A percentile compares a stretch with the other conserved stretches of the same genome.
Conservation (phyloP, 2,888 invertebrate species). For the Microdon myrmicae region DNA sequence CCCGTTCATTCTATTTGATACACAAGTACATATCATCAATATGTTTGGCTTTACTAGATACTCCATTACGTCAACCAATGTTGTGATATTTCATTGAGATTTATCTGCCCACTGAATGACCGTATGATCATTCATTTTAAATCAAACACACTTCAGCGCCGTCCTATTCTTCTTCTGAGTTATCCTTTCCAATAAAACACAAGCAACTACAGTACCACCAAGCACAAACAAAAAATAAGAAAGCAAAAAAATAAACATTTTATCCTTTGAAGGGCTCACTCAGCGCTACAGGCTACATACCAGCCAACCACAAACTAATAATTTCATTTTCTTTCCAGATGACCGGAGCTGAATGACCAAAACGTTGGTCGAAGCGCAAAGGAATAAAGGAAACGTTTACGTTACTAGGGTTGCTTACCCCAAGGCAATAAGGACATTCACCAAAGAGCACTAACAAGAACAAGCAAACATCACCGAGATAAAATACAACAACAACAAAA, state of each 20-base stretch:
- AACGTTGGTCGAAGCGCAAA: constrained; percentile 27
- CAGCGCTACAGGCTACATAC: constrained; percentile 3
- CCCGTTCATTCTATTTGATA: too few relatives aligned
- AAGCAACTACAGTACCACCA: constrained; percentile 1
- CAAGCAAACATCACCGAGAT: too few relatives aligned
- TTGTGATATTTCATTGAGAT: constrained; percentile 30
- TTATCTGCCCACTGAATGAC: constrained; percentile 38
- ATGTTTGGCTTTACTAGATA: background rate
- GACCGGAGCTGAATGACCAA: constrained; percentile 48
- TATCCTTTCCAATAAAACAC: constrained; percentile 17
- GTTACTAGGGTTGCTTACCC: constrained; percentile 40
- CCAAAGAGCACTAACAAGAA: constrained; percentile 14
- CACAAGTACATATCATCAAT: constrained; percentile 5
- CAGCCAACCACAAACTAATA: constrained; percentile 44
- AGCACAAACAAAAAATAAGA: constrained; percentile 1
- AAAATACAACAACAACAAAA: too few relatives aligned
- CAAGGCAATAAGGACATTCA: constrained; percentile 38
- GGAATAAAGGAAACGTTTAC: constrained; percentile 16
- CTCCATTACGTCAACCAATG: constrained; percentile 24
- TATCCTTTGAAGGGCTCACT: constrained; percentile 22
- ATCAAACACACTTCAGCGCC: constrained; percentile 29
- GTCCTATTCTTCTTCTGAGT: constrained; percentile 11
- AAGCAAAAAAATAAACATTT: constrained; percentile 5
- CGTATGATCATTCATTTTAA: constrained; percentile 43
- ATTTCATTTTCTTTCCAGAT: constrained; percentile 50